phyloP scores from a whole-genome alignment of 2,888 invertebrate genomes.

The Apomyelois bistriatella region DNA sequence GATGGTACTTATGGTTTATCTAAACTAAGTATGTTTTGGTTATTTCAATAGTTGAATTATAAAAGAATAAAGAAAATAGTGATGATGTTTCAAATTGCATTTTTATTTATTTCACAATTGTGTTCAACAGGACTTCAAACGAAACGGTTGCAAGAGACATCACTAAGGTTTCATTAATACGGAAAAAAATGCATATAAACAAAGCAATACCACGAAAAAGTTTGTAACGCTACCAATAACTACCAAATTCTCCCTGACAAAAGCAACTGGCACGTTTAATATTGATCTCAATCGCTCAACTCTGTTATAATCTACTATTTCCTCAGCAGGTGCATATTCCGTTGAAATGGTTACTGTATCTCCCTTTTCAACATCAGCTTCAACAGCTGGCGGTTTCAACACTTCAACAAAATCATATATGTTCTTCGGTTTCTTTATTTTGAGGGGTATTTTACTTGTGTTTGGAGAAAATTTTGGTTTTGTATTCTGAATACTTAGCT shows the following conservation, averaged over 20 bases:
- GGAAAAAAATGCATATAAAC: slow-evolving; percentile 46
- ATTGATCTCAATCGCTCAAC: slow-evolving; percentile 20
- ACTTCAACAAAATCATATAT: slow-evolving; percentile 40
- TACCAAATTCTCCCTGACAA: slow-evolving; percentile 50
- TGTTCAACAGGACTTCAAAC: not conserved
- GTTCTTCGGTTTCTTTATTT: slow-evolving; percentile 30
- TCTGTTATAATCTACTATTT: slow-evolving; percentile 12
- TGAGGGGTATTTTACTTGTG: slow-evolving; percentile 20
- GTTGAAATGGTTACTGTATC: slow-evolving; percentile 34
- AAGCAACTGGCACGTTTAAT: slow-evolving; percentile 28
- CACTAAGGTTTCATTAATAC: slow-evolving; percentile 41
- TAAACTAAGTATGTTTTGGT: too few species aligned
- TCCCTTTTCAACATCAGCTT: slow-evolving; percentile 22
- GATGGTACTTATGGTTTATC: too few species aligned
- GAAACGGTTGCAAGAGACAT: slow-evolving; percentile 11
- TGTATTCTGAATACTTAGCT: slow-evolving; percentile 32
- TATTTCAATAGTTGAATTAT: too few species aligned
- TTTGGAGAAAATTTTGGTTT: slow-evolving; percentile 17
- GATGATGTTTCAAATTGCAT: slow-evolving; percentile 2
- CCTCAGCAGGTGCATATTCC: slow-evolving; percentile 19
- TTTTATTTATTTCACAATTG: not conserved
- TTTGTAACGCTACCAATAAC: slow-evolving; percentile 54
- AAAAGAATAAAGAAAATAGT: not conserved
- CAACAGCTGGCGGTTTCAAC: slow-evolving; percentile 27
- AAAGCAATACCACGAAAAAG: slow-evolving; percentile 47